Base-by-base conservation (phyloP, 2,888 invertebrate genomes). In the Drosophila tripunctata region DNA sequence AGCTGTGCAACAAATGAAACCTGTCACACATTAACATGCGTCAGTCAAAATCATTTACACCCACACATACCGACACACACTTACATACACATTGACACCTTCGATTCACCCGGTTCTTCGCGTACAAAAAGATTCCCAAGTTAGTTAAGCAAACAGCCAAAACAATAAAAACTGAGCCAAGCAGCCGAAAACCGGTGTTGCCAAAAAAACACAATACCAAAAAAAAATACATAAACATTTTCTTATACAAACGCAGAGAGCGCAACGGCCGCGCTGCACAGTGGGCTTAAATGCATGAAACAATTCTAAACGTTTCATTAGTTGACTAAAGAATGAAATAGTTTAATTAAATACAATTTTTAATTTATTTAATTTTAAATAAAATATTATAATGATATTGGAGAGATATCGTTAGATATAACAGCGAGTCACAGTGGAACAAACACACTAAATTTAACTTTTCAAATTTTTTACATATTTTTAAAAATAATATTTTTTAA, bases 1-100 rank as follows among this genome's bases (percentile, higher is more conserved):
- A 73, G 75, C 56, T 70, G 75, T 70, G 58, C 69, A 62, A 81
- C 69, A 84, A 81, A 70, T 60, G 57, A 74, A 84, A 85, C 78
- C 75, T 81, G 78, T 78, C 85, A 62, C 70, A 78, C 60, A 70
- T 78, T 61, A 67, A 63, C 62, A 61, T 43, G 61, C 75, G 44
- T 69, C 55, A 56, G 43, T 67, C 55, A 56, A 71, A 40, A 61
- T 35, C 51, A 56, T 55, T 12, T 14, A 62, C 47, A 35, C 47
- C 47, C 36, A 56, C 65, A 47, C 48, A 58, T 55, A 50, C 57
- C 54, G 27, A 41, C 40, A 52, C 22, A 27, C 12, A 27, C 55
- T 45, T 19, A 55, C 47, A 33, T 43, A 41, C 41, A 55, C 61
- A 47, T 22, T 22, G n/a, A 17, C 61, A 43, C 56, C 51, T 54